phyloP scores from a whole-genome alignment of 2,113 vertebrate genomes.

The Rhipidura dahli region DNA sequence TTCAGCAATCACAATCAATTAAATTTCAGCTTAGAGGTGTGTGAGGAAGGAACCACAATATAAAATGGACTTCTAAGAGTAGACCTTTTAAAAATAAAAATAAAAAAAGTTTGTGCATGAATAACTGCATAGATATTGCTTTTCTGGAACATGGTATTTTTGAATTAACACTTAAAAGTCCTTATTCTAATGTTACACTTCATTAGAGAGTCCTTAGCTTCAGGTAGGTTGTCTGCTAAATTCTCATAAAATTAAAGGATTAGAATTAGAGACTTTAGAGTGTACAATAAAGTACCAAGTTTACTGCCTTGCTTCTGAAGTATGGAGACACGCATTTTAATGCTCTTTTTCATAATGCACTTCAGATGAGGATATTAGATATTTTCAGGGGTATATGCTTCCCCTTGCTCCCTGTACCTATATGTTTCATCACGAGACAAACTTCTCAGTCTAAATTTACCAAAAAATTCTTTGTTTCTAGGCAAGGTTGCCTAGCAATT shows the following conservation, averaged over 20 bases:
- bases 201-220: neutral
- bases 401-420: neutral
- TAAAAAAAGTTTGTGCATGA: neutral
- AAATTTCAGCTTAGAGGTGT: neutral
- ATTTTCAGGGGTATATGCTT: rapidly evolving
- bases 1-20: neutral
- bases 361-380: neutral
- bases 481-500: neutral
- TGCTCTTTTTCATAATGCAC: neutral
- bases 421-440: neutral
- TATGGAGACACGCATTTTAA: neutral
- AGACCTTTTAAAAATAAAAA: neutral
- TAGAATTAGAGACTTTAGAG: neutral
- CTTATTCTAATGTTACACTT: neutral
- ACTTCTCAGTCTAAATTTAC: neutral
- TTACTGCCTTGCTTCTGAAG: neutral
- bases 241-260: neutral
- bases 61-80: neutral
- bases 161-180: neutral
- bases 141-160: neutral
- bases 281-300: neutral
- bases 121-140: neutral
- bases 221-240: neutral
- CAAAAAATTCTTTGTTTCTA: neutral
- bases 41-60: neutral